Base-by-base conservation (phyloP, 2,888 invertebrate genomes). In the Idaea dimidiata region DNA sequence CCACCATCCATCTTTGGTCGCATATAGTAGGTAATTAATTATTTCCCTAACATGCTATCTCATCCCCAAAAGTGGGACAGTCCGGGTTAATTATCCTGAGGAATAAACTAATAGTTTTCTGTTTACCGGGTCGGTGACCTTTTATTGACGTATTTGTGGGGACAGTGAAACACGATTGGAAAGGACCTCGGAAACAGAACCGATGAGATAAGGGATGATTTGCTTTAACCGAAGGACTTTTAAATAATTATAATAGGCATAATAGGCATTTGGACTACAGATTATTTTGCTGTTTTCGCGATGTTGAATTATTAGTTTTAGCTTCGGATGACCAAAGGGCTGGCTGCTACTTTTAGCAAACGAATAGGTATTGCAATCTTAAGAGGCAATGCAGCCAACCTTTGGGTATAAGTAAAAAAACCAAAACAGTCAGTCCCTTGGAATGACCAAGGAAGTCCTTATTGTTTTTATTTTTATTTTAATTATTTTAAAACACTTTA, bases 21-120 rank as follows among this genome's bases (percentile, higher is more conserved):
- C 58, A 43, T 33, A 43, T 62, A 72, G 62, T 72, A 59, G 57
- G 60, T 60, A 64, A 69, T 72, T 43, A 43, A 43, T 43, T 43
- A 43, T 43, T 43, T 10, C 43, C 43, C 43, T 43, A 43, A 43
- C 43, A 43, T 14, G 43, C 43, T 43, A 43, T 43, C 43, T 43
- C 43, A 43, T 43, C 43, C 43, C 43, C 43, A 43, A 43, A 43
- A 43, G 43, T 43, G 43, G 43, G 43, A 43, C 43, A 43, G 43
- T 43, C 43, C 43, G 43, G 43, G 43, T 43, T 43, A 43, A 43
- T 43, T 43, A 43, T 43, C 33, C 43, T 43, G 43, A 10, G 43
- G 43, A 10, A 43, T 43, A 43, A 43, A 43, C 43, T 43, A 10
- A 43, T 43, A 43, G 43, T 43, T 43, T 43, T 43, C 43, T 43